A percentile compares a stretch with the other conserved stretches of the same genome.
Conservation (phyloP, 1,140 invertebrate genomes). For the Pseudomyrmex flavicornis region DNA sequence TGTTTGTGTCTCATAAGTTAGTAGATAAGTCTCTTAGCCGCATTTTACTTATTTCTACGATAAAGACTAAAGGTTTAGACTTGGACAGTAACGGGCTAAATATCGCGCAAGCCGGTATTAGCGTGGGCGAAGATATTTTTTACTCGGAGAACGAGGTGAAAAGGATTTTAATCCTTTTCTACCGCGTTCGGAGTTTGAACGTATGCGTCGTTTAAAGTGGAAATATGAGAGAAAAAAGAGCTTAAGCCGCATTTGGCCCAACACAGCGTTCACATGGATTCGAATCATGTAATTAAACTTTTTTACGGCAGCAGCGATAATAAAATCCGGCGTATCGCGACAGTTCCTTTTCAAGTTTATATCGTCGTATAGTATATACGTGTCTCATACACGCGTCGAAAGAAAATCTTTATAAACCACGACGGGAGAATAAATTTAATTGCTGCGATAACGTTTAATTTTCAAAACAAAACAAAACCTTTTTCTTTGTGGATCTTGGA, state of each 20-base stretch:
- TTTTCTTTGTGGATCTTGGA: slow-evolving; percentile 24
- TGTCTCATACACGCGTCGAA: too few species aligned
- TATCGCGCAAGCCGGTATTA: slow-evolving; percentile 44
- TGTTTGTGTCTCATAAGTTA: slow-evolving; percentile 35
- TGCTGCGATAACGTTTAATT: slow-evolving; percentile 18
- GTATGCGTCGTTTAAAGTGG: slow-evolving; percentile 60
- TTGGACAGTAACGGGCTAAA: slow-evolving; percentile 39
- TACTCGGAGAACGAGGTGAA: slow-evolving; percentile 56
- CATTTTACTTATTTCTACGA: slow-evolving; percentile 46
- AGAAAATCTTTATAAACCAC: not conserved
- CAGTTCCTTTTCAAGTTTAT: not conserved
- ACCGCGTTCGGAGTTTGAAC: slow-evolving; percentile 55
- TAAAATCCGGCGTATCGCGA: slow-evolving; percentile 18
- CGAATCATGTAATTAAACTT: slow-evolving; percentile 67
- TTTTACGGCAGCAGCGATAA: slow-evolving; percentile 29
- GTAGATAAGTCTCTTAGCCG: slow-evolving; percentile 44
- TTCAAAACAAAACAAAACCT: slow-evolving; percentile 11
- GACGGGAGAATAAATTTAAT: not conserved
- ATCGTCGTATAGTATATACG: too few species aligned
- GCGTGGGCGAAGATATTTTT: slow-evolving; percentile 51
- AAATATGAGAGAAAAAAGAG: slow-evolving; percentile 55
- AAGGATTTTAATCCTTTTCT: slow-evolving; percentile 52
- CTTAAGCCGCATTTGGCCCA: slow-evolving; percentile 49
- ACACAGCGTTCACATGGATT: slow-evolving; percentile 39
- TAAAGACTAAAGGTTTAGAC: slow-evolving; percentile 50